Percentiles rank a stretch among this genome's conserved stretches.
These are phyloP conservation scores for Sternarchorhynchus goeldii DNA, from an alignment of 2,797 vertebrate species.

Conservation along the genomic window DNA sequence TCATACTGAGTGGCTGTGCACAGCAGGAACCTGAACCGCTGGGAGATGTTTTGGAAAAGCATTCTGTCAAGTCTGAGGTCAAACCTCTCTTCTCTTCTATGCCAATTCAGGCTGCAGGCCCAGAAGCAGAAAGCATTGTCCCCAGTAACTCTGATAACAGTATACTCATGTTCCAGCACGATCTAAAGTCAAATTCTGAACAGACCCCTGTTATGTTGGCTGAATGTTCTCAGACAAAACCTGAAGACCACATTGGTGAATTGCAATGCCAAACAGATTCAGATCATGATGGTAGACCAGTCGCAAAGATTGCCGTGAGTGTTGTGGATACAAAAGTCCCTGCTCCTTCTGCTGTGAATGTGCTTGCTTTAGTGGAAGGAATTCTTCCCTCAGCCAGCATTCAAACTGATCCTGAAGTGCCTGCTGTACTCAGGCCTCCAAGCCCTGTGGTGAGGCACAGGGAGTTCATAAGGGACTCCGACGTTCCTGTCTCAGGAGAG, in stretches of 20 bases:
- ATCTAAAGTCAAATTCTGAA: constrained; percentile 43
- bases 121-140: constrained; percentile 37
- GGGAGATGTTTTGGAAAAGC: constrained; percentile 21
- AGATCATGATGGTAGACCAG: constrained; percentile 31
- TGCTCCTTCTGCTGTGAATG: constrained; percentile 42
- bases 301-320: constrained; percentile 23
- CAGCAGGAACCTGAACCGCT: constrained; percentile 36
- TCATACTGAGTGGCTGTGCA: constrained; percentile 21
- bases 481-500: constrained; percentile 60
- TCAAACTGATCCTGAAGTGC: constrained; percentile 48
- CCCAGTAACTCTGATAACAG: constrained; percentile 28
- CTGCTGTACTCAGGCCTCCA: constrained; percentile 60
- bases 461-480: constrained; percentile 68
- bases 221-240: constrained; percentile 47
- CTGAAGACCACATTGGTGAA: constrained; percentile 40
- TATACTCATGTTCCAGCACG: constrained; percentile 40
- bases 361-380: constrained; percentile 49
- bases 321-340: constrained; percentile 20
- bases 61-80: constrained; percentile 4
- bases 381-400: constrained; percentile 41
- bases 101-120: constrained; percentile 41
- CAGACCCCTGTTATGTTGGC: constrained; percentile 30
- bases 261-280: constrained; percentile 49
- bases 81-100: constrained; percentile 3
- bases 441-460: constrained; percentile 75